A percentile compares a stretch with the other conserved stretches of the same genome.
phyloP scores from a whole-genome alignment of 1,140 invertebrate species.

The Vollenhovia emeryi region DNA sequence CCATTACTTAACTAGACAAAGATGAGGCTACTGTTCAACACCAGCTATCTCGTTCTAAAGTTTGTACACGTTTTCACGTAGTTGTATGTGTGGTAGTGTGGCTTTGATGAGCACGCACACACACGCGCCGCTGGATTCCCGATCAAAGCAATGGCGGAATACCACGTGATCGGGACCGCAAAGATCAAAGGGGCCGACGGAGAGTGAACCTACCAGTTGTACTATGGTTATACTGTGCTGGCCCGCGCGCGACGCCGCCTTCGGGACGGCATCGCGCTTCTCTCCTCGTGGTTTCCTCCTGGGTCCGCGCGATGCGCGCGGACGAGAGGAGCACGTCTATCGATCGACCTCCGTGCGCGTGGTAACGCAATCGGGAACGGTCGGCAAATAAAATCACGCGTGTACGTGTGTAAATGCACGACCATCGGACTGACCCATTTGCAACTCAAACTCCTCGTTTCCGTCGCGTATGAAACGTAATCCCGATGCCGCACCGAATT shows the following conservation, averaged over 20 bases:
- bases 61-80: too few relatives aligned
- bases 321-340: background rate
- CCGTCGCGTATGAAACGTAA: constrained; percentile 23
- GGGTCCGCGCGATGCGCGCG: background rate
- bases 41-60: too few relatives aligned
- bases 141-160: too few relatives aligned
- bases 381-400: background rate
- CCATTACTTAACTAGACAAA: too few relatives aligned
- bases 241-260: background rate
- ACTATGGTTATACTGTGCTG: too few relatives aligned
- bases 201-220: too few relatives aligned
- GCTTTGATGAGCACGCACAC: too few relatives aligned
- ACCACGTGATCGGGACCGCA: too few relatives aligned
- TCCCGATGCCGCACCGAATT: constrained; percentile 12
- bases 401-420: background rate
- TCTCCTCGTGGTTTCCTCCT: background rate
- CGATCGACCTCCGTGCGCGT: constrained; percentile 21
- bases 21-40: too few relatives aligned
- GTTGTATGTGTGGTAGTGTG: too few relatives aligned
- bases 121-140: too few relatives aligned
- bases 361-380: background rate
- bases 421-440: background rate
- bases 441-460: background rate
- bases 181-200: too few relatives aligned
- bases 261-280: background rate